These are phyloP conservation scores for Oplegnathus fasciatus DNA, from an alignment of 2,113 vertebrate genomes.

Conservation along the genomic window DNA sequence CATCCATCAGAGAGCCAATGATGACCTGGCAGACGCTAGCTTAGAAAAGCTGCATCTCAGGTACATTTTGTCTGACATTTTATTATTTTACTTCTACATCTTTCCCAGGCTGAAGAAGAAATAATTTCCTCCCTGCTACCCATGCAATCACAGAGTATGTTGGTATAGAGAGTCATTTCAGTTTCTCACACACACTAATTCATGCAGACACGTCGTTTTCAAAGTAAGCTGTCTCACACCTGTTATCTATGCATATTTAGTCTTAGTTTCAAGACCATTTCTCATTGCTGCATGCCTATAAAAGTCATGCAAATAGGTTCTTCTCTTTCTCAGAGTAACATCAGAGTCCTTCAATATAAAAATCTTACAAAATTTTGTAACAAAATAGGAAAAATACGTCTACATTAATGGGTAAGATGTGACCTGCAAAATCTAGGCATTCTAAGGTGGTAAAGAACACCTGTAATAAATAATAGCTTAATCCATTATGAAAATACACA, in stretches of 20 bases:
- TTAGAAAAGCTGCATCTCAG: conserved; percentile 99
- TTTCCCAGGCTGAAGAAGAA: background rate
- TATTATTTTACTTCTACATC: background rate
- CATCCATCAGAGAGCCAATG: conserved; percentile 99
- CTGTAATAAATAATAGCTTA: background rate
- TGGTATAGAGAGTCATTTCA: background rate
- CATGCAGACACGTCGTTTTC: background rate
- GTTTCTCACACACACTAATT: background rate
- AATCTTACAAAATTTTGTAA: background rate
- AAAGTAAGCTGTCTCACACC: background rate
- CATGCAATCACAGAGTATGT: background rate
- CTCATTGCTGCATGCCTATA: background rate
- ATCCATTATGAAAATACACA: background rate
- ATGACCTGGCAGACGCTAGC: conserved; percentile 96
- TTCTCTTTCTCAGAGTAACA: background rate
- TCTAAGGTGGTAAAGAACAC: background rate
- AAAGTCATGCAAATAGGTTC: background rate
- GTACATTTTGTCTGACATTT: conserved; percentile 66
- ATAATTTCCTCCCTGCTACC: background rate
- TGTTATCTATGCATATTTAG: background rate
- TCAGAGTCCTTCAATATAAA: background rate
- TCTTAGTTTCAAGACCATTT: background rate
- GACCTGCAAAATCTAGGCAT: background rate
- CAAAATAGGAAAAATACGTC: background rate
- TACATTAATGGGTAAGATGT: background rate